Evolutionary conservation across 1,140 invertebrate genomes (phyloP).

Genomic region (Drosophila ironensis): DNA sequence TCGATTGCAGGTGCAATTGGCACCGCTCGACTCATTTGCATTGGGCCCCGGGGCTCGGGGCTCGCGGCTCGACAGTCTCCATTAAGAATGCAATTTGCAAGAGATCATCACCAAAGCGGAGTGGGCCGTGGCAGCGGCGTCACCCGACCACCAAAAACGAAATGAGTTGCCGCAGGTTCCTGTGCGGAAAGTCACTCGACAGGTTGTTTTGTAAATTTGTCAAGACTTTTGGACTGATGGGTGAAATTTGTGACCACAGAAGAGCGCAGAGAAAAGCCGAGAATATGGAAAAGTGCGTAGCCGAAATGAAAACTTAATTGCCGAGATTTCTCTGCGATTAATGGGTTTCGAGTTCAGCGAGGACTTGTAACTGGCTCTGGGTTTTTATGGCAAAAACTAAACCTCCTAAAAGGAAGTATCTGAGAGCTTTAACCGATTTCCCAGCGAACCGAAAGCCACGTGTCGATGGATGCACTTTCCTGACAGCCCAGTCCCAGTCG

Average conservation of each 20-base stretch:
- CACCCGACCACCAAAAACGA: constrained; percentile 8
- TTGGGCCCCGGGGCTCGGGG: constrained; percentile 18
- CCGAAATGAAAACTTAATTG: too few species aligned
- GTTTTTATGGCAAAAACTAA: too few species aligned
- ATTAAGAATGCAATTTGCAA: constrained; percentile 70
- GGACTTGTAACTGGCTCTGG: too few species aligned
- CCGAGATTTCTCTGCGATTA: too few species aligned
- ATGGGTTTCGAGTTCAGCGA: too few species aligned
- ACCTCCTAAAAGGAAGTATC: too few species aligned
- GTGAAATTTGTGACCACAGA: constrained; percentile 49
- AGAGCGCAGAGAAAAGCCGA: background rate
- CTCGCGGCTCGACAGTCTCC: constrained; percentile 35
- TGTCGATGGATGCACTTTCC: too few species aligned
- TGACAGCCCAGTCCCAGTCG: too few species aligned
- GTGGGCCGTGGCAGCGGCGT: too few species aligned
- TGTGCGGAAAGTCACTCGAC: constrained; percentile 47
- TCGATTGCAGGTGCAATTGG: constrained; percentile 18
- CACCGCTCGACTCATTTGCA: constrained; percentile 53
- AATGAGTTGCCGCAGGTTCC: constrained; percentile 35
- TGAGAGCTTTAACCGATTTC: too few species aligned
- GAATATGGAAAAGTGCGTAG: too few species aligned
- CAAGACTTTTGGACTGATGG: constrained; percentile 64
- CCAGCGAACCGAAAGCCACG: too few species aligned
- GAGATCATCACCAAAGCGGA: constrained; percentile 22
- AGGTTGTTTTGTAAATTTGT: constrained; percentile 68